These are phyloP conservation scores for Nixonia krombeini DNA, from an alignment of 1,140 invertebrate genomes.

Conservation along the genomic window DNA sequence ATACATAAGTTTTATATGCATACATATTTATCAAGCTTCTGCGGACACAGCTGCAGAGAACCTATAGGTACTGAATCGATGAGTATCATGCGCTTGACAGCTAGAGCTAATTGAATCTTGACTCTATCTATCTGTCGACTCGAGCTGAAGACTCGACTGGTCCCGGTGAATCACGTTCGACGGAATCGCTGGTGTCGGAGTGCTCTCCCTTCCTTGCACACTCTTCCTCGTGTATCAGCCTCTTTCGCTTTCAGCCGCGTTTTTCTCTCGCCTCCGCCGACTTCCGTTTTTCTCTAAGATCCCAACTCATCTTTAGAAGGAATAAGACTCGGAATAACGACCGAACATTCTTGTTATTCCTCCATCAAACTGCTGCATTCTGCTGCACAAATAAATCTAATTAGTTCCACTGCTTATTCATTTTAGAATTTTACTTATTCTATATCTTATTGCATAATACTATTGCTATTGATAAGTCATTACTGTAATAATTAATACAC, in stretches of 20 bases:
- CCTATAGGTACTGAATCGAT: conserved; percentile 65
- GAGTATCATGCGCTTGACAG: conserved; percentile 70
- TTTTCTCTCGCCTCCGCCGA: conserved; percentile 7
- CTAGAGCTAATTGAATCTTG: conserved; percentile 71
- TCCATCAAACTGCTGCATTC: too few species aligned
- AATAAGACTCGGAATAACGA: background rate
- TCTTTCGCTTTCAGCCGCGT: conserved; percentile 8
- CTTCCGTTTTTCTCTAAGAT: background rate
- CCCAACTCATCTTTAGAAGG: background rate
- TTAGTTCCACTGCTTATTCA: too few species aligned
- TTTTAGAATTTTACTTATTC: too few species aligned
- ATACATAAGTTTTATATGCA: conserved; percentile 42
- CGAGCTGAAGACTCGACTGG: conserved; percentile 60
- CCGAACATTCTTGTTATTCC: background rate
- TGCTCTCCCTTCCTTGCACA: conserved; percentile 43
- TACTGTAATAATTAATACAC: too few species aligned
- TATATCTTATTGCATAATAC: too few species aligned
- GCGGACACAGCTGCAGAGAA: conserved; percentile 41
- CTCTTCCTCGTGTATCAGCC: conserved; percentile 41
- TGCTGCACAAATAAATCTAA: too few species aligned
- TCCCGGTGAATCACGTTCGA: conserved; percentile 54
- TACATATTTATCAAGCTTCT: conserved; percentile 31
- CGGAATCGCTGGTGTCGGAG: conserved; percentile 51
- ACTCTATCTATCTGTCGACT: conserved; percentile 69
- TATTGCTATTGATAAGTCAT: too few species aligned